Base-by-base conservation (phyloP, 2,888 invertebrate genomes). In the Cecidostiba fungosa region DNA sequence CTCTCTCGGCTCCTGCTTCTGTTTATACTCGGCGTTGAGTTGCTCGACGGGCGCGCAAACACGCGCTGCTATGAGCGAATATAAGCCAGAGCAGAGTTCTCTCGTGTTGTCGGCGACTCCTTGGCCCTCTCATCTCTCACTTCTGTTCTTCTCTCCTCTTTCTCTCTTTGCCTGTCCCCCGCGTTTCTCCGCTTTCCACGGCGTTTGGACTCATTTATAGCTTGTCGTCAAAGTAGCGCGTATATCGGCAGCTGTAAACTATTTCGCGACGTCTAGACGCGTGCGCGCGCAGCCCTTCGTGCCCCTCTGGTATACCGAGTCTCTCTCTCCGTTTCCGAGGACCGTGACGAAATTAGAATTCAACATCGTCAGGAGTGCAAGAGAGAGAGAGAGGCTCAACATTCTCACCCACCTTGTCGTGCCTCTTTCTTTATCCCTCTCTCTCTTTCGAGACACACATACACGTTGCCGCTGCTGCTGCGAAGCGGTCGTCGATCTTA, bases 261-360 rank as follows among this genome's bases (percentile, higher is more conserved):
- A 87, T 87, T 87, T 85, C 83, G 87, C 86, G 86, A 76, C 77
- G 87, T 87, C 87, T 87, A 87, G 87, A 87, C 54, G n/a, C 86
- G 74, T 54, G 77, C 66, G 77, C 74, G 76, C 66, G 77, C 73
- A 70, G 66, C 82, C 82, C 82, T 82, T 73, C 70, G 70, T 72
- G 39, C 23, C 72, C 19, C 50, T n/a, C 43, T 59, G n/a, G n/a
- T n/a, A 47, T 6, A 66, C 50, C n/a, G 43, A 1, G 32, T 3
- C 2, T 43, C 12, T 43, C 12, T 76, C 69, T 82, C 69, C 50
- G 81, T 87, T 87, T 87, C 86, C 87, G 87, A 84, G 87, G 84
- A 85, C 77, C 86, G 86, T 82, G 87, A 87, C 87, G 81, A 84
- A 88, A 87, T 88, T 88, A 88, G 88, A 88, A 85, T 85, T 87